A percentile compares a stretch with the other conserved stretches of the same genome.
These are phyloP conservation scores for Vicugna pacos DNA, from an alignment of 2,113 vertebrate species.

Conservation along the genomic window DNA sequence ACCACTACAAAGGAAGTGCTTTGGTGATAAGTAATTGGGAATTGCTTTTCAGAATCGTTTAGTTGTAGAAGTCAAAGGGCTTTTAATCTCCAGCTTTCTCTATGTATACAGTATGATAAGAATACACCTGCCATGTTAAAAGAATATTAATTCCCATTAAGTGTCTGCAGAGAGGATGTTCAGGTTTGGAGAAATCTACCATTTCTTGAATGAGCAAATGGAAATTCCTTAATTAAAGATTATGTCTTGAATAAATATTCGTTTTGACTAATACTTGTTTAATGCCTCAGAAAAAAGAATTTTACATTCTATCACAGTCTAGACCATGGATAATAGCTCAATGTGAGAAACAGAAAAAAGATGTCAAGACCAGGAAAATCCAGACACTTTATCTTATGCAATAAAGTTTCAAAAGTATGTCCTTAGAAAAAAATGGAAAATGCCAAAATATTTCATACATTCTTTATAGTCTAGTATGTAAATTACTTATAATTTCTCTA, in stretches of 20 bases:
- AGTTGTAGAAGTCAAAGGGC: neutral
- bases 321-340: neutral
- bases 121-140: neutral
- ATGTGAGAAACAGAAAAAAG: neutral
- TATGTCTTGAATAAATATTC: neutral
- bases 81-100: neutral
- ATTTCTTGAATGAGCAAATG: slow-evolving; percentile 28
- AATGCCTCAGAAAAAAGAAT: neutral
- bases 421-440: neutral
- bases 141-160: neutral
- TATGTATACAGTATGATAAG: neutral
- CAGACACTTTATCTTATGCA: neutral
- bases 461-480: neutral
- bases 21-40: neutral
- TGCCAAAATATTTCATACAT: neutral
- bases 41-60: neutral
- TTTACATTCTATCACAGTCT: neutral
- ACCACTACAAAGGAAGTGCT: neutral
- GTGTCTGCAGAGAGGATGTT: neutral
- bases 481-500: neutral
- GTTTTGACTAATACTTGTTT: neutral
- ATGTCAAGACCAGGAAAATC: neutral
- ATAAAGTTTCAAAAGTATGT: neutral
- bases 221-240: neutral
- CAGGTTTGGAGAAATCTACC: neutral